Percentiles rank a stretch among this genome's conserved stretches.
Evolutionary conservation across 2,113 vertebrate species (phyloP).

Genomic region (Eupsittula cactorum): DNA sequence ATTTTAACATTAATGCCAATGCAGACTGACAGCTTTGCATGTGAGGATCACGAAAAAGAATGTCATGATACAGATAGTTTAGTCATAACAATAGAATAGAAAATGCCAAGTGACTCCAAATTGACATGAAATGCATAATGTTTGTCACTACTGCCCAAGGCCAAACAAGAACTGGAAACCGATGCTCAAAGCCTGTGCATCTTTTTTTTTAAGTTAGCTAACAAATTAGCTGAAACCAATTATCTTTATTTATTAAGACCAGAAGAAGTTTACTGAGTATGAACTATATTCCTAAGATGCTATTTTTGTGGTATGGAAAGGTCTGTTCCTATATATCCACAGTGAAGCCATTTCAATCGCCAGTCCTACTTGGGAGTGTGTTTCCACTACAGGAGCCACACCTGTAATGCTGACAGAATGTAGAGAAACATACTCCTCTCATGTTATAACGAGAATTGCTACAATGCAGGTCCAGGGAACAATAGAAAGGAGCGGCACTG

Average conservation of each 20-base stretch:
- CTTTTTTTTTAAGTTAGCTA: conserved; percentile 27
- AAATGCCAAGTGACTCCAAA: not conserved
- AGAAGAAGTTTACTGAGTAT: not conserved
- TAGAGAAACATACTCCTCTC: not conserved
- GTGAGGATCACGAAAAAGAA: not conserved
- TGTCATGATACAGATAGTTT: not conserved
- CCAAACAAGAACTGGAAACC: not conserved
- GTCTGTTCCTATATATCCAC: not conserved
- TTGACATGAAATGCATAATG: not conserved
- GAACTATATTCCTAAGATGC: not conserved
- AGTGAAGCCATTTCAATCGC: not conserved
- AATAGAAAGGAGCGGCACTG: not conserved
- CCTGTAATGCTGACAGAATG: not conserved
- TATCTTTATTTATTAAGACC: not conserved
- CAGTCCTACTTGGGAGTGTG: not conserved
- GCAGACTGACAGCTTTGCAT: not conserved
- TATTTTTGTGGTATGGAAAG: not conserved
- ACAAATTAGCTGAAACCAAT: conserved; percentile 21
- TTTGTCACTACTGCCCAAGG: not conserved
- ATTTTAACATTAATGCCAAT: not conserved
- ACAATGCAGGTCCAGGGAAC: not conserved
- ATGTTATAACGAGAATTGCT: not conserved
- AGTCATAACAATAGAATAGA: not conserved
- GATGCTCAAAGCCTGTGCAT: not conserved
- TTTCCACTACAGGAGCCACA: not conserved